Evolutionary conservation across 2,888 invertebrate species (phyloP), one percentile per base, ranked within the genome.

Genomic region (Monoplex corrugatus): DNA sequence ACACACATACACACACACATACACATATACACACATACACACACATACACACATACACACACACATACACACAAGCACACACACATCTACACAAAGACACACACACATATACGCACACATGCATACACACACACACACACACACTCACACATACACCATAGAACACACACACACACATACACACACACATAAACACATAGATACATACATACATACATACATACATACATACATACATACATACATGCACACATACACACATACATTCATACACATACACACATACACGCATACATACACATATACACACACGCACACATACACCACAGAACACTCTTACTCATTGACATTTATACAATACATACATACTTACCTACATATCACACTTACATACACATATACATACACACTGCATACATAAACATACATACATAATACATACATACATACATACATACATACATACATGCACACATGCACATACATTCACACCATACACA

Each of bases 21-120:
- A 40, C 83, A 45, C 45, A 40, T 45, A 83, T 45, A 40, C 83
- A 83, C 45, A 40, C 45, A 83, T 45, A 40, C 83, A 83, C 83
- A 45, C 83, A 45, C 83, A 40, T 45, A 45, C 44, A 32, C 45
- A 83, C 44, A 83, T n/a, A 45, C 45, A 83, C 83, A 83, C 83
- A 83, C 83, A 45, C 83, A 40, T 32, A 45, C 83, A n/a, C 83
- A 83, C 83, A 45, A 44, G n/a, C 45, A 45, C 45, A 45, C n/a
- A 32, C 45, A 19, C n/a, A 45, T 45, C n/a, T 45, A 32, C 83
- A 45, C 45, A 45, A 44, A 45, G n/a, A 83, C 83, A 83, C 83
- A 45, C 83, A 45, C 45, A 83, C 83, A 45, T 1, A 83, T 45
- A 83, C 83, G 45, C 45, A 45, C 83, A 45, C 45, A 19, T 45